Percentiles rank a stretch among this genome's conserved stretches.
Evolutionary conservation across 37 sponge, comb jelly and placozoan genomes (phyloP).

Genomic region (Beroe forskalii): DNA sequence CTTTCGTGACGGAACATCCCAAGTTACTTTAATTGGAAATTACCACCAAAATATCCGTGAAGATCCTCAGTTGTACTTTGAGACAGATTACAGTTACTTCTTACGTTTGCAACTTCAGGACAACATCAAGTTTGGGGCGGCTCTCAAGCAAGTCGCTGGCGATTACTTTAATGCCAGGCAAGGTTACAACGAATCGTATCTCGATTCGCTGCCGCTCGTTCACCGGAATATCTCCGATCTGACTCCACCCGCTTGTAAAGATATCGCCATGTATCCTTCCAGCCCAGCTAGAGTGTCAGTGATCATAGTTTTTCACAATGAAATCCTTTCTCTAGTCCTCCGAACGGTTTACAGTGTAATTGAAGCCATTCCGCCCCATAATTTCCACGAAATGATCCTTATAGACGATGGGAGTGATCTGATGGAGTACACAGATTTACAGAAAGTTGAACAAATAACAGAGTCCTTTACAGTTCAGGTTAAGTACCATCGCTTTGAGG

Average conservation of each 20-base stretch:
- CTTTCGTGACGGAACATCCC: too few species aligned
- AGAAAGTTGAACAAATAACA: not conserved
- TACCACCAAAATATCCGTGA: too few species aligned
- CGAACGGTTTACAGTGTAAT: constrained; percentile 39
- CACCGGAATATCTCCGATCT: not conserved
- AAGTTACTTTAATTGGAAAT: too few species aligned
- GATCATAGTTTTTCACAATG: constrained; percentile 36
- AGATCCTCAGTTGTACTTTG: too few species aligned
- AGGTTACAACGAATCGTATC: constrained; percentile 1
- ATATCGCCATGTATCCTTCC: not conserved
- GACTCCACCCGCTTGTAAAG: not conserved
- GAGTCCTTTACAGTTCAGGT: not conserved
- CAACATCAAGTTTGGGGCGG: too few species aligned
- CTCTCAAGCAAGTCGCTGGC: not conserved
- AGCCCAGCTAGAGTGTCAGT: constrained; percentile 10
- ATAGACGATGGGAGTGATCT: constrained; percentile 48
- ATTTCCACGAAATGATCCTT: constrained; percentile 54
- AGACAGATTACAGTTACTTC: too few species aligned
- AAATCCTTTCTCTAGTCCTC: constrained; percentile 11
- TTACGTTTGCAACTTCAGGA: too few species aligned
- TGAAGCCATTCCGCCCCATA: not conserved
- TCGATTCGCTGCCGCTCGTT: constrained; percentile 49
- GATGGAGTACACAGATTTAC: not conserved
- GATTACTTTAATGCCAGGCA: not conserved
- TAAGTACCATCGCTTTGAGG: constrained; percentile 31